Base-by-base conservation (phyloP, 2,113 vertebrate genomes). In the Bubalus kerabau region DNA sequence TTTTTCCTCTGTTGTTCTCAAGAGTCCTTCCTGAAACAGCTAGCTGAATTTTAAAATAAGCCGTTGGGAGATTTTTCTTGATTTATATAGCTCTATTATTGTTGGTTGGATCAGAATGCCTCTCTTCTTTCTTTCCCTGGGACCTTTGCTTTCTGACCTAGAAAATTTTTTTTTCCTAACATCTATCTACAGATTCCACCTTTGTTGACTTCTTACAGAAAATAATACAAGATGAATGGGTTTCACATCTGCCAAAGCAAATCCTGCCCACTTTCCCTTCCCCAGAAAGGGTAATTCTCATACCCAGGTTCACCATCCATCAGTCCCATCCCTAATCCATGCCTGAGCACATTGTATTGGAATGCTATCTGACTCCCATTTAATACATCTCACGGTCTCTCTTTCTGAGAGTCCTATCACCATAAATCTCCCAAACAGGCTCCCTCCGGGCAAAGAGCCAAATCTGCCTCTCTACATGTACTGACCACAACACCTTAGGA, bases 391-490 rank as follows among this genome's bases (percentile, higher is more conserved):
- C 78, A 52, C 46, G 2, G 40, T 74, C 46, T 83, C 26, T 95
- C 86, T 60, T 60, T 62, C 24, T 76, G 76, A 76, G 83, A 96
- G 8, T 83, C 48, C 28, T 85, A n/a, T 50, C 90, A 93, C 84
- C 83, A 95, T 83, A 95, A 86, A 86, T 97, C 96, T 97, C 26
- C 50, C 54, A 94, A 88, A 81, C 64, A 89, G 86, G 48, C 48
- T 94, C 11, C 40, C 36, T 76, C 7, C 7, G 59, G 60, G 23
- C 28, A 82, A 74, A 85, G 19, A 94, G 7, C 19, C 87, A 92
- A 86, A 64, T 36, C 40, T 89, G 26, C 26, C 4, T 93, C 71
- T 9, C 32, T 71, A 57, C 32, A 43, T 52, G 10, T 32, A 64
- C 52, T 86, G 93, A 88, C 28, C 78, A 96, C 30, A 93, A 15